Base-by-base conservation (phyloP, 1,140 invertebrate genomes). In the Ericerus pela region DNA sequence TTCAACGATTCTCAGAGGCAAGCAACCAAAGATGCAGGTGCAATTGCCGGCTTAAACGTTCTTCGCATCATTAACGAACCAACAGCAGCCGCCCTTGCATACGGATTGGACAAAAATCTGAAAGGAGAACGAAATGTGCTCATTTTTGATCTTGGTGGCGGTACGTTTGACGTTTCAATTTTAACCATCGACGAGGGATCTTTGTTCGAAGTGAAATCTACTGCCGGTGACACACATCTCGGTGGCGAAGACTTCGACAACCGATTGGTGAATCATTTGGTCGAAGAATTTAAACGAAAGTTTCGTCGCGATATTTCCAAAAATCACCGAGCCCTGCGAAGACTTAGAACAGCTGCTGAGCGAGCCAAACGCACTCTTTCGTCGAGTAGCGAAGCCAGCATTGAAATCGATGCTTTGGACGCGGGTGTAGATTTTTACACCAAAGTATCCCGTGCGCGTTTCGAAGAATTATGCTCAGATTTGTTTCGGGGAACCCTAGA, bases 131-230 rank as follows among this genome's bases (percentile, higher is more conserved):
- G 78, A 57, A 84, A 81, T 63, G 79, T 85, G 0, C 68, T 84
- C 0, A 82, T 85, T 31, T 85, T 84, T 58, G 82, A 85, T 66
- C 70, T 85, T 28, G 82, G 82, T 5, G 82, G 82, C 41, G 81
- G 82, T 18, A 84, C 82, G 37, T 85, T 85, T 58, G 89, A 94
- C 70, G 88, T 93, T 0, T 93, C 88, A 16, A 79, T 93, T 38
- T 68, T 94, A 1, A 79, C 81, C 51, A 91, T 94, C 67, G 82
- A 85, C 58, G 86, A 91, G 68, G 89, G 88, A 5, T 81, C 81
- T 0, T 67, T 84, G 20, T 85, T 84, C 62, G 79, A 90, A 73
- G 85, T 89, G 0, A 80, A 78, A 68, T 76, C 86, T 0, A 89
- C 86, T 6, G 81, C 84, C 0, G 82, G 82, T 0, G 81, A 84